Conservation (phyloP, 1,140 invertebrate species). For the Diabrotica virgifera region DNA sequence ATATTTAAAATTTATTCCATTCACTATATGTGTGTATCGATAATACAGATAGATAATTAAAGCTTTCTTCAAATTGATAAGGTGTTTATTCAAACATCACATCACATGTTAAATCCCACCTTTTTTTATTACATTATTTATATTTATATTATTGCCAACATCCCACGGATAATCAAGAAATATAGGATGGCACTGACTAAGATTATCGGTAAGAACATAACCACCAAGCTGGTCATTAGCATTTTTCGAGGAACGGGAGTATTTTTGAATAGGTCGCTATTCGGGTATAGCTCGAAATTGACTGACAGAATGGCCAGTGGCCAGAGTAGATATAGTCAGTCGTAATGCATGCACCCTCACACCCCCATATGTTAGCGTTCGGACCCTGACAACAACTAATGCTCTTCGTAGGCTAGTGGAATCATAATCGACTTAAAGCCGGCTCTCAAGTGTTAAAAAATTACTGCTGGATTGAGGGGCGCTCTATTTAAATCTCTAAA, state of each 20-base stretch:
- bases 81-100: conserved; percentile 24
- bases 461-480: too few relatives aligned
- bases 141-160: conserved; percentile 30
- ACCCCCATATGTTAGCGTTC: conserved; percentile 21
- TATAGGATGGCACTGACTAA: conserved; percentile 35
- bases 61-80: conserved; percentile 39
- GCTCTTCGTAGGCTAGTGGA: not conserved
- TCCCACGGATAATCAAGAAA: conserved; percentile 30
- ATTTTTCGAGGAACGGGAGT: conserved; percentile 26
- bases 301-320: conserved; percentile 44
- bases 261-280: conserved; percentile 11
- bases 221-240: conserved; percentile 31
- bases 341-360: conserved; percentile 46
- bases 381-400: conserved; percentile 7
- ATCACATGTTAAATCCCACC: not conserved
- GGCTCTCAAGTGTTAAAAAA: too few relatives aligned
- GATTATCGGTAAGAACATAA: conserved; percentile 31
- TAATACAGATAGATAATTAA: conserved; percentile 40
- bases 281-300: conserved; percentile 25
- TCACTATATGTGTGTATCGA: conserved; percentile 43
- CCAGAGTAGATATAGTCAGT: conserved; percentile 33
- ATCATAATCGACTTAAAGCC: not conserved
- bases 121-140: conserved; percentile 7
- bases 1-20: conserved; percentile 45
- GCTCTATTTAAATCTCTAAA: too few relatives aligned